Conservation (phyloP, 1,140 invertebrate genomes). For the Drosophila grimshawi region DNA sequence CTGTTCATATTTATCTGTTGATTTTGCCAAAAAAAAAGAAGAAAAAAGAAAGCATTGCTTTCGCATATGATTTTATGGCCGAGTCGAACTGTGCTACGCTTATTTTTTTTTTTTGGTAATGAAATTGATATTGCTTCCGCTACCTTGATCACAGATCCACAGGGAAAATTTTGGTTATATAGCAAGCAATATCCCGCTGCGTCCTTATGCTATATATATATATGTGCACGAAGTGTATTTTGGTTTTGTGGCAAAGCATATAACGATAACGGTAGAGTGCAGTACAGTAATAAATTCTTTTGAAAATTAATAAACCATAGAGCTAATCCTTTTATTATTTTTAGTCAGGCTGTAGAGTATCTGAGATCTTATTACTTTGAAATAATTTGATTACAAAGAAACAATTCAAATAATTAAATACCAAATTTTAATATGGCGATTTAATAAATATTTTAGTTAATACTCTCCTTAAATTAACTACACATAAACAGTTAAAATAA, state of each 20-base stretch:
- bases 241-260: neutral
- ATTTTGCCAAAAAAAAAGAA: slow-evolving; percentile 40
- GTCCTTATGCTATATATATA: slow-evolving; percentile 27
- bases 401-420: too few species aligned
- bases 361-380: too few species aligned
- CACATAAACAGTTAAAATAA: too few species aligned
- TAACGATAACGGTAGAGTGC: too few species aligned
- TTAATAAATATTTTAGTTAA: too few species aligned
- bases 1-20: slow-evolving; percentile 32
- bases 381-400: too few species aligned
- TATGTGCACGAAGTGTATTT: neutral
- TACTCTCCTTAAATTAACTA: too few species aligned
- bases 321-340: too few species aligned
- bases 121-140: slow-evolving; percentile 73
- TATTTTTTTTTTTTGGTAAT: slow-evolving; percentile 56
- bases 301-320: too few species aligned
- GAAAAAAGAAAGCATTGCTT: slow-evolving; percentile 6
- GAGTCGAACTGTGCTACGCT: slow-evolving; percentile 28
- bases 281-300: too few species aligned
- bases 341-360: too few species aligned
- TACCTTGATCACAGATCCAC: slow-evolving; percentile 64
- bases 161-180: slow-evolving; percentile 38
- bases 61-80: slow-evolving; percentile 51
- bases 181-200: slow-evolving; percentile 18
- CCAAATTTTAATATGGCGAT: too few species aligned